Evolutionary conservation across 2,113 vertebrate genomes (phyloP).

Genomic region (Semnornis frantzii): DNA sequence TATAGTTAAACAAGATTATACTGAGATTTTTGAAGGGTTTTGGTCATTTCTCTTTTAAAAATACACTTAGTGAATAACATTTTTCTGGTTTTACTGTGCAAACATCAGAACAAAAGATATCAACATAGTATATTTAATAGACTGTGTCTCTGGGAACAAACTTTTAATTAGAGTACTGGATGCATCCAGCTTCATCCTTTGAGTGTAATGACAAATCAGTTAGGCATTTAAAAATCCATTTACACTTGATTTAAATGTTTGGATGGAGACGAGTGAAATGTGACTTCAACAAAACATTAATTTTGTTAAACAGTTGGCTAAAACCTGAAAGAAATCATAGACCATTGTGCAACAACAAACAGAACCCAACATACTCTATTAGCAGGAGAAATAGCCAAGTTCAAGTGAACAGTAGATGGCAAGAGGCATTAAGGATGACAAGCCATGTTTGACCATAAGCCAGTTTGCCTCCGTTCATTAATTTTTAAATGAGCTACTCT

Average conservation of each 20-base stretch:
- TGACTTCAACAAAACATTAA: conserved; percentile 42
- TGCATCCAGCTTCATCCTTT: conserved; percentile 27
- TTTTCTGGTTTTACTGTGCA: conserved; percentile 8
- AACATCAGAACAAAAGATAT: conserved; percentile 27
- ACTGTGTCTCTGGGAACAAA: conserved; percentile 20
- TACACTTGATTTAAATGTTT: conserved; percentile 60
- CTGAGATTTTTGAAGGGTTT: not conserved
- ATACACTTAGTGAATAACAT: not conserved
- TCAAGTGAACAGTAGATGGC: not conserved
- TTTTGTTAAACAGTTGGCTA: conserved; percentile 43
- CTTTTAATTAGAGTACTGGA: conserved; percentile 46
- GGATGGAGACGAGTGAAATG: conserved; percentile 21
- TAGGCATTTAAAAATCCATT: conserved; percentile 54
- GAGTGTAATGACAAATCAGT: conserved; percentile 41
- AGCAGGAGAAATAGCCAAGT: not conserved
- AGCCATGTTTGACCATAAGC: not conserved
- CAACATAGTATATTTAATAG: conserved; percentile 21
- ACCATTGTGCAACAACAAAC: not conserved
- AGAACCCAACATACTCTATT: not conserved
- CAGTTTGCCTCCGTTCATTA: not conserved
- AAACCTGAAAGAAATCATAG: conserved; percentile 9
- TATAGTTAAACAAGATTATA: not conserved
- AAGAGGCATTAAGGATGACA: not conserved
- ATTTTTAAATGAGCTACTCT: not conserved
- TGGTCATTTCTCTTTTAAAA: not conserved